Conservation (phyloP, 2,113 vertebrate species). For the Cyphomyrus discorhynchus region DNA sequence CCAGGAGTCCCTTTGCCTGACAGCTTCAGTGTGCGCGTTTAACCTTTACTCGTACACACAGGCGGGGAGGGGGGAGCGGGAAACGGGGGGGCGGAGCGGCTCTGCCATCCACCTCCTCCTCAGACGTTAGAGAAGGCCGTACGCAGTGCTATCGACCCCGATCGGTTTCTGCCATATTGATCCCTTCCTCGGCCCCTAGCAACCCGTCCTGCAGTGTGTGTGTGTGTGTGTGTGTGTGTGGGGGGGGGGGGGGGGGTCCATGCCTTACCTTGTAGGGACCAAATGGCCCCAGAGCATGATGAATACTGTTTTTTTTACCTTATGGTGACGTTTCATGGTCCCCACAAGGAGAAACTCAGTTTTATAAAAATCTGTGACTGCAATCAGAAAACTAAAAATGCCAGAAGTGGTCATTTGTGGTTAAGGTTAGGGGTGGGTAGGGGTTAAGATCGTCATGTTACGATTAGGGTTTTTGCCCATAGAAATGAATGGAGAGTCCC, state of each 20-base stretch:
- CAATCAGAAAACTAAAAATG: background rate
- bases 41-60: conserved; percentile 53
- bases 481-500: background rate
- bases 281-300: background rate
- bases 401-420: background rate
- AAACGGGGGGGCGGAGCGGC: background rate
- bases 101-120: background rate
- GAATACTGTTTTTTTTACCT: background rate
- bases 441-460: background rate
- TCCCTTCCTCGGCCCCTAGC: conserved; percentile 63
- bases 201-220: conserved; percentile 60
- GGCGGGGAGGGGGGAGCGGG: background rate
- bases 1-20: background rate
- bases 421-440: background rate
- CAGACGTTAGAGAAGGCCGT: background rate
- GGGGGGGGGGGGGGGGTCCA: no score
- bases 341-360: background rate
- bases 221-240: conserved; percentile 42
- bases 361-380: background rate
- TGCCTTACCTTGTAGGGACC: background rate
- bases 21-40: background rate
- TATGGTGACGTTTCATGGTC: background rate
- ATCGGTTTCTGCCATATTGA: conserved; percentile 72
- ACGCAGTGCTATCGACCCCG: conserved; percentile 68
- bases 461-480: background rate